Conservation (phyloP, 2,888 invertebrate genomes). For the Lithophane leautieri region DNA sequence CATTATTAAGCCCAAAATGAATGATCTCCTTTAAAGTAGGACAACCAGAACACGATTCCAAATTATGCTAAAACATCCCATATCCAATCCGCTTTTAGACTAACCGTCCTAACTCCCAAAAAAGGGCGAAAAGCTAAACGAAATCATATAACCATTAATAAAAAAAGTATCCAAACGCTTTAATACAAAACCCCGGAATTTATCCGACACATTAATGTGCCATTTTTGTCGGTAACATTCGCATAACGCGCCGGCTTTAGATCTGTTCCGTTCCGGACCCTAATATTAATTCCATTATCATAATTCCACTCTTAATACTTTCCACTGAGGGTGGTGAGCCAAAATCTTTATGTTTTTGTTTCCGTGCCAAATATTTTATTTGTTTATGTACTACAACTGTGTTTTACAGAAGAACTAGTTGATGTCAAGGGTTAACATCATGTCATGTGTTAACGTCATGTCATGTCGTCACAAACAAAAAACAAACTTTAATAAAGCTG, state of each 20-base stretch:
- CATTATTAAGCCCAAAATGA: too few relatives aligned
- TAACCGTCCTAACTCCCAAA: background rate
- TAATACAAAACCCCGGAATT: constrained; percentile 58
- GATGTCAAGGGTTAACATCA: background rate
- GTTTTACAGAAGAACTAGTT: constrained; percentile 25
- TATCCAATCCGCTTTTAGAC: constrained; percentile 13
- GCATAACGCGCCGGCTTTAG: constrained; percentile 59
- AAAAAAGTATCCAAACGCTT: constrained; percentile 53
- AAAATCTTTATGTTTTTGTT: constrained; percentile 67
- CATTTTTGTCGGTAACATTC: constrained; percentile 64
- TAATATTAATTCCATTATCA: constrained; percentile 77
- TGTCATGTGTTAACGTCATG: too few relatives aligned
- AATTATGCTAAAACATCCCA: background rate
- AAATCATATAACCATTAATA: constrained; percentile 62
- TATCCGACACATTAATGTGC: constrained; percentile 60
- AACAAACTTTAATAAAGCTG: too few relatives aligned
- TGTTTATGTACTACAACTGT: constrained; percentile 49
- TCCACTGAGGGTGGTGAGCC: constrained; percentile 68
- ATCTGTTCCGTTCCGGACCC: constrained; percentile 65
- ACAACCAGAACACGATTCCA: background rate
- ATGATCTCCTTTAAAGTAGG: too few relatives aligned
- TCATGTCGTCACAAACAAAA: too few relatives aligned
- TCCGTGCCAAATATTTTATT: constrained; percentile 74
- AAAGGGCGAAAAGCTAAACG: constrained; percentile 47
- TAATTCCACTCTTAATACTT: constrained; percentile 74